Evolutionary conservation across 2,113 vertebrate species (phyloP), one percentile per base, ranked within the genome.

Genomic region (Triplophysa tibetana): DNA sequence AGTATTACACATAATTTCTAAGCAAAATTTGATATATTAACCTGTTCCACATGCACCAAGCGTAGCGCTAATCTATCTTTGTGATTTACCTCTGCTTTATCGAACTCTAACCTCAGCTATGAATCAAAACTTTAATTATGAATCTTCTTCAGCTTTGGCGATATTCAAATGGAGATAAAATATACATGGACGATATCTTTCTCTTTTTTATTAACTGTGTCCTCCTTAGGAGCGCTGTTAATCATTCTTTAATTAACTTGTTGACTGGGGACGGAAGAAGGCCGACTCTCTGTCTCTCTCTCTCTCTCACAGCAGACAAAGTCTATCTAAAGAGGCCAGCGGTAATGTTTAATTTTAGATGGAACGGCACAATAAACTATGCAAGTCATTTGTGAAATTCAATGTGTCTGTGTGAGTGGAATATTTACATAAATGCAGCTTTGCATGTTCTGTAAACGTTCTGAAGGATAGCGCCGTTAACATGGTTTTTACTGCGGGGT

Each of bases 231-330:
- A 89, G 87, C 89, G 66, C 65, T 72, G 83, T 85, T 90, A 91
- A 91, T 93, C 89, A 89, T 88, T 90, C 69, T 89, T 90, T 92
- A 92, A 92, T 92, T 90, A 92, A 90, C 81, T 84, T 89, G 89
- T 88, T 89, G 91, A 93, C 85, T 86, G 67, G 85, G 75, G 87
- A 87, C 67, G 85, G 85, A 77, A 85, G 83, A 87, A 87, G 85
- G 82, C 85, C 85, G 69, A 82, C 80, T 75, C 83, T 79, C 81
- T 75, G 82, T 67, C 76, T 41, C 19, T 68, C 79, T 26, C 72
- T n/a, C 70, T 24, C 69, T 62, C 54, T 52, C 29, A 54, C 8
- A 75, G 52, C 80, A 61, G 29, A 66, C n/a, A 43, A 38, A 21
- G 24, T 65, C 63, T 70, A 65, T 45, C 72, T 74, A 70, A 77